These are phyloP conservation scores for Batillaria attramentaria DNA, from an alignment of 1,140 invertebrate genomes.

Conservation along the genomic window DNA sequence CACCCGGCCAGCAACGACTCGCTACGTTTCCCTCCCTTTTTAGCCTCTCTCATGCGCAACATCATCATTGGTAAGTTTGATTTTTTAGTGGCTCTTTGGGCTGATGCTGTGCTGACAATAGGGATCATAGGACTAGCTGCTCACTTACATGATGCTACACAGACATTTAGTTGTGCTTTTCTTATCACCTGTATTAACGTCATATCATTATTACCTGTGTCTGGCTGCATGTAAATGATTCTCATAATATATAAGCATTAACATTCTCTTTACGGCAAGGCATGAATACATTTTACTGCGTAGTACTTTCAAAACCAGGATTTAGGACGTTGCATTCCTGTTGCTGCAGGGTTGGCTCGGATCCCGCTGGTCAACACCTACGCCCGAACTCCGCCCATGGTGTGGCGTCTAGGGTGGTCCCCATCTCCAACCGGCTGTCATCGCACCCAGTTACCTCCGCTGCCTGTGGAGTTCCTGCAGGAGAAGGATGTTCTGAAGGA, in stretches of 20 bases:
- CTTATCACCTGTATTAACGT: no score
- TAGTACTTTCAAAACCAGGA: no score
- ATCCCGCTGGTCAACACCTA: constrained; percentile 79
- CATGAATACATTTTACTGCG: no score
- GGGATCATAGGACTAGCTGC: no score
- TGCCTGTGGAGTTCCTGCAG: constrained; percentile 79
- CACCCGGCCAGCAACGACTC: constrained; percentile 31
- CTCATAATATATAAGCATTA: no score
- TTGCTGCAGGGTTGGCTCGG: constrained; percentile 74
- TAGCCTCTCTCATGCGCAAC: constrained; percentile 61
- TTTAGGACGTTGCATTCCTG: no score
- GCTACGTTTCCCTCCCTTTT: constrained; percentile 50
- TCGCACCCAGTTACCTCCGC: constrained; percentile 77
- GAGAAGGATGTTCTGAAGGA: constrained; percentile 83
- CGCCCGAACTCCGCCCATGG: constrained; percentile 78
- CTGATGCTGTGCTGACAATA: no score
- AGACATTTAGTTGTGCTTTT: no score
- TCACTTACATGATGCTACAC: no score
- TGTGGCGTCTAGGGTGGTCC: constrained; percentile 79
- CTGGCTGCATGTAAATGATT: no score
- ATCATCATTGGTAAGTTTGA: constrained; percentile 66
- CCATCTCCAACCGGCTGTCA: constrained; percentile 72
- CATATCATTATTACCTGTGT: no score
- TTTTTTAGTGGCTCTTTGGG: not conserved
- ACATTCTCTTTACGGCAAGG: no score